A percentile compares a stretch with the other conserved stretches of the same genome.
Evolutionary conservation across 2,888 invertebrate genomes (phyloP).

Genomic region (Gastrophysa polygoni): DNA sequence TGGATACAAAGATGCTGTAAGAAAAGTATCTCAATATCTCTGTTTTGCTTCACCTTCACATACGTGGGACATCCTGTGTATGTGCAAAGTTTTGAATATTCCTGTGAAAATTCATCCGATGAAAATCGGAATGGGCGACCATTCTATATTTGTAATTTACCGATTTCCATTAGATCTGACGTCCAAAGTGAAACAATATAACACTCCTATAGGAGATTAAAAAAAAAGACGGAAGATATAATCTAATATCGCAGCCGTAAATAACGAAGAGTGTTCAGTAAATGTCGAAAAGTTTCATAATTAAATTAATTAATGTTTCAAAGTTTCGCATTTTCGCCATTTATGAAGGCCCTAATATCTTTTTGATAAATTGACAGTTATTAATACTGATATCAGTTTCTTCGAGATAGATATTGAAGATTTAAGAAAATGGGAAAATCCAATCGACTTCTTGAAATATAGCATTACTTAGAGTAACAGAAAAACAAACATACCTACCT

Average conservation of each 20-base stretch:
- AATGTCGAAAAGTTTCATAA: slow-evolving; percentile 60
- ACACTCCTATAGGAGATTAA: slow-evolving; percentile 26
- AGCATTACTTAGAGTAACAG: not conserved
- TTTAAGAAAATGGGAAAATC: not conserved
- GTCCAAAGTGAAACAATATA: slow-evolving; percentile 29
- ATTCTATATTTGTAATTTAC: slow-evolving; percentile 5
- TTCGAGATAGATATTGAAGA: slow-evolving; percentile 16
- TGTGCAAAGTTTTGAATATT: not conserved
- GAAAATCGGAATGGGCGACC: not conserved
- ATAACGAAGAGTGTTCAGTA: slow-evolving; percentile 55
- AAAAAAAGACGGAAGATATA: slow-evolving; percentile 43
- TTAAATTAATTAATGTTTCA: slow-evolving; percentile 60
- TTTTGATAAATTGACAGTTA: slow-evolving; percentile 55
- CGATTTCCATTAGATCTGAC: slow-evolving; percentile 22
- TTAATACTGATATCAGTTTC: slow-evolving; percentile 50
- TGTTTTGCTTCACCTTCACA: no score
- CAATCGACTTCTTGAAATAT: not conserved
- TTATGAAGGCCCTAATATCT: slow-evolving; percentile 51
- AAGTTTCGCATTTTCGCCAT: slow-evolving; percentile 52
- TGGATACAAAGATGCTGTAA: no score
- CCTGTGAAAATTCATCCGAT: no score
- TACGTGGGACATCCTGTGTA: no score
- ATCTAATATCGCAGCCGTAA: slow-evolving; percentile 55
- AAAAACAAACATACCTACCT: not conserved
- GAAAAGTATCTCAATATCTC: no score